Percentiles rank a stretch among this genome's conserved stretches.
Conservation (phyloP, 2,888 invertebrate species). For the Lasioglossum villosulum region DNA sequence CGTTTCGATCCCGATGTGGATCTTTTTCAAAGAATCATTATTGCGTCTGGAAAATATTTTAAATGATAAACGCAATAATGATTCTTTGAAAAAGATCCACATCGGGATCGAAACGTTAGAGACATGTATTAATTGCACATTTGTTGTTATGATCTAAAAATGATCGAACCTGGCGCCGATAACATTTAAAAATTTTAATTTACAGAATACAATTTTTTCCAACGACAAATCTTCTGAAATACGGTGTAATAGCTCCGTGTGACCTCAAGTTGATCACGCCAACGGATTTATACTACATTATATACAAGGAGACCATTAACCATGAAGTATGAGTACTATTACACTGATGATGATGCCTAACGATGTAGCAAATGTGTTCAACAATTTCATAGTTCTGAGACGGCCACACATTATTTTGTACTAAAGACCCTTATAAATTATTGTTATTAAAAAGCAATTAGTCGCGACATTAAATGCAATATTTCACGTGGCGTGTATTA, state of each 20-base stretch:
- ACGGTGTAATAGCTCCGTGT: neutral
- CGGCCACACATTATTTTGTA: neutral
- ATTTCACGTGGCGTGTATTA: neutral
- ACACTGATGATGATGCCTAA: conserved; percentile 27
- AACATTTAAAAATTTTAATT: no score
- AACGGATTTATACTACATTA: conserved; percentile 6
- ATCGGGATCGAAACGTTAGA: no score
- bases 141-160: no score
- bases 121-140: no score
- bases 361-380: conserved; percentile 30
- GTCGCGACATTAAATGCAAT: neutral
- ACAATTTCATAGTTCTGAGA: conserved; percentile 8
- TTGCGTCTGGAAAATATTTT: no score
- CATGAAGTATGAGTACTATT: conserved; percentile 16
- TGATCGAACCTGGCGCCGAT: no score
- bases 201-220: neutral
- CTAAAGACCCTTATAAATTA: conserved; percentile 24
- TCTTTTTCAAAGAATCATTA: no score
- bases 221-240: neutral
- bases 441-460: conserved; percentile 36
- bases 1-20: no score
- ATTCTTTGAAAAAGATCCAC: no score
- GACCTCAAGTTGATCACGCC: neutral
- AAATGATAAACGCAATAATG: no score
- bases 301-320: conserved; percentile 22